Conservation (phyloP, 2,797 vertebrate species). For the Diplodus sargus region DNA sequence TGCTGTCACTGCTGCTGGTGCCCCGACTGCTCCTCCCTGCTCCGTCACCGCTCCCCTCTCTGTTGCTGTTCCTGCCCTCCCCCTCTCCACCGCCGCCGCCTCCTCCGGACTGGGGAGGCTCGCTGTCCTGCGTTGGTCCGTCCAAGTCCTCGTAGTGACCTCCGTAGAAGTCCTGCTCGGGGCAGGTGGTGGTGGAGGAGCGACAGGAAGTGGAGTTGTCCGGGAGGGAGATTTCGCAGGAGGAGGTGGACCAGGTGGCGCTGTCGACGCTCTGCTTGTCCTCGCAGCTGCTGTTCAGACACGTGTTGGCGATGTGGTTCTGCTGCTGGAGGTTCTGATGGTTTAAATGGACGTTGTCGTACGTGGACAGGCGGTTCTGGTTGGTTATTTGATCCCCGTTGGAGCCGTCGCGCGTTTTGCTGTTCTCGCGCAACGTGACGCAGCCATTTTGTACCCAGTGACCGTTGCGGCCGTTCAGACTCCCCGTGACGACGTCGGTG, state of each 20-base stretch:
- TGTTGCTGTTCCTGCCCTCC: constrained; percentile 51
- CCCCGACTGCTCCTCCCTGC: constrained; percentile 84
- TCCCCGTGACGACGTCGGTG: constrained; percentile 82
- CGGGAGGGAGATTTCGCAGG: constrained; percentile 97
- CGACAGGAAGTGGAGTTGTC: constrained; percentile 97
- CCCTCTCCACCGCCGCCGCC: constrained; percentile 42
- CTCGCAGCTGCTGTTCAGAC: constrained; percentile 87
- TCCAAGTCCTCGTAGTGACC: constrained; percentile 92
- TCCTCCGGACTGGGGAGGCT: constrained; percentile 80
- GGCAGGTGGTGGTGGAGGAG: constrained; percentile 97
- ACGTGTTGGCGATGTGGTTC: constrained; percentile 67
- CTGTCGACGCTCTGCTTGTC: constrained; percentile 99
- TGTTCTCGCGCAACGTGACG: constrained; percentile 89
- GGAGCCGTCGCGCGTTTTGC: constrained; percentile 83
- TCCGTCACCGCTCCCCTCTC: constrained; percentile 64
- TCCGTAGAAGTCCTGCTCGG: constrained; percentile 93
- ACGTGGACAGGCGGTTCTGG: constrained; percentile 96
- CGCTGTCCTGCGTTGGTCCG: constrained; percentile 82
- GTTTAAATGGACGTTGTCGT: constrained; percentile 97
- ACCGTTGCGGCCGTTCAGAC: constrained; percentile 80
- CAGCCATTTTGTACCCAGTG: constrained; percentile 91
- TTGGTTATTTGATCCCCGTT: constrained; percentile 79
- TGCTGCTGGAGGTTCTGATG: constrained; percentile 80
- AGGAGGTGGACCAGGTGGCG: constrained; percentile 98
- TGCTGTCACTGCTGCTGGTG: constrained; percentile 93